These are phyloP conservation scores for Dasysyrphus albostriatus DNA, from an alignment of 2,888 invertebrate genomes.

Conservation along the genomic window DNA sequence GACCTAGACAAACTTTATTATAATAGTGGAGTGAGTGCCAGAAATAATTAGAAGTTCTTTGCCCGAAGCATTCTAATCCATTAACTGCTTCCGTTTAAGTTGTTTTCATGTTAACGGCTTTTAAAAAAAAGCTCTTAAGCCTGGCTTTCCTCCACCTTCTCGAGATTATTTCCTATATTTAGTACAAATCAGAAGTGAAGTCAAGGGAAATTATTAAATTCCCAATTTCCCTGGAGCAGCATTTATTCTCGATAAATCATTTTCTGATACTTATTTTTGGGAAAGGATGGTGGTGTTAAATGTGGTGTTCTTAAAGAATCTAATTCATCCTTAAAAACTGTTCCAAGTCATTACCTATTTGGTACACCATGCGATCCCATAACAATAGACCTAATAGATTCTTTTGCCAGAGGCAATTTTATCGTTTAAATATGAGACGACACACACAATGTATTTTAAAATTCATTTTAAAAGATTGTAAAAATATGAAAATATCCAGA, in stretches of 20 bases:
- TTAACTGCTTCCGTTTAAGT: background rate
- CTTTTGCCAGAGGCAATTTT: background rate
- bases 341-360: slow-evolving; percentile 28
- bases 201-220: slow-evolving; percentile 55
- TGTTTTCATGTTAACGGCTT: background rate
- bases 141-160: background rate
- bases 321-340: slow-evolving; percentile 25
- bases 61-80: background rate
- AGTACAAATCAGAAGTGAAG: background rate
- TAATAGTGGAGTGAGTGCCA: background rate
- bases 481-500: background rate
- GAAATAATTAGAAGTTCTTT: background rate
- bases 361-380: background rate
- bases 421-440: background rate
- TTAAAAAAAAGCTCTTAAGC: background rate
- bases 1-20: background rate
- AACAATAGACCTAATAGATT: slow-evolving; percentile 20
- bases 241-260: slow-evolving; percentile 63
- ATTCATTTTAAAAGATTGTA: slow-evolving; percentile 22
- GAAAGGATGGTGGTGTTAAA: background rate
- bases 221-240: slow-evolving; percentile 35
- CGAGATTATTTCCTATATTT: background rate
- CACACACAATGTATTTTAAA: slow-evolving; percentile 10
- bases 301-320: slow-evolving; percentile 14
- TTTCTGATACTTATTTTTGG: background rate